Evolutionary conservation across 1,140 invertebrate species (phyloP), one percentile per base, ranked within the genome.

Genomic region (Pogonognathellus flavescens): DNA sequence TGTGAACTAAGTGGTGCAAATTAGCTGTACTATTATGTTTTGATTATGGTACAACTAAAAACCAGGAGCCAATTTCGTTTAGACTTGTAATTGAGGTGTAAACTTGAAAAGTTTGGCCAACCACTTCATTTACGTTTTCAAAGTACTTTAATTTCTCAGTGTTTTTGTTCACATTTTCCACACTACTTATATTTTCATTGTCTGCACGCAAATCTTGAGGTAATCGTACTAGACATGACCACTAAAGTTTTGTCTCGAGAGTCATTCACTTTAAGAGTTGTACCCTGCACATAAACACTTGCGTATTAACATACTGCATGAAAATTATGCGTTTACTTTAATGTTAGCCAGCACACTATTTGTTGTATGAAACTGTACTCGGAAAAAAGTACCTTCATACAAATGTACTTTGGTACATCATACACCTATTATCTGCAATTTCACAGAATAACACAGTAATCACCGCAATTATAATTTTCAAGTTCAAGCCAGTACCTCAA

Each of bases 51-150:
- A 41, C 31, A 25, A 25, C 62, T 66, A 66, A 66, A 66, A 41
- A 50, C 70, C 70, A 76, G 70, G 41, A 76, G 70, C 70, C n/a
- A 76, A 18, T 49, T 49, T 41, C 31, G 14, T 31, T 76, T 76
- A 18, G 49, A 76, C 41, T n/a, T n/a, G 41, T 76, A 76, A 76
- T 50, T 76, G 25, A 41, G n/a, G 14, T 9, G 70, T 16, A 41
- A 76, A 76, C 70, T 76, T n/a, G 41, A 50, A 76, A 76, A 76
- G 70, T 50, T 18, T 49, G 41, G n/a, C 20, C 70, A 31, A n/a
- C 70, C 70, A 76, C 70, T 76, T 76, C 70, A 76, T 76, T 76
- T 76, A 76, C 14, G 49, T 31, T 14, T n/a, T 76, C 31, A 76
- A 50, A 41, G 31, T 31, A 76, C 70, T 76, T 76, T 31, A 76